A percentile compares a stretch with the other conserved stretches of the same genome.
Evolutionary conservation across 2,797 vertebrate genomes (phyloP).

Genomic region (Linurgus olivaceus): DNA sequence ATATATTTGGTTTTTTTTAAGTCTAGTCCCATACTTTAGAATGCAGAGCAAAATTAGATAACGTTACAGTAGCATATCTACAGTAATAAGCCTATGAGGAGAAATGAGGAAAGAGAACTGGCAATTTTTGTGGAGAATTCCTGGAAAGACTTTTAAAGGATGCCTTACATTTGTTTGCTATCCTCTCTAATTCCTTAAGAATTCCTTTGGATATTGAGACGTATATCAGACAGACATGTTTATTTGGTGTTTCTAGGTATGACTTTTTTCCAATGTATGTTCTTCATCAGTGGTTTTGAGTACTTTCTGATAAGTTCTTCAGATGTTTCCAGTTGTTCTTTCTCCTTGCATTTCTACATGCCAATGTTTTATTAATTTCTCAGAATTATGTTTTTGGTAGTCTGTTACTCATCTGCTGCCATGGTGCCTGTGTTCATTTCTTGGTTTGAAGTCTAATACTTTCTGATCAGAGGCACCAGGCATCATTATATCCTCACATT

Average conservation of each 20-base stretch:
- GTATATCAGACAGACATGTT: constrained; percentile 36
- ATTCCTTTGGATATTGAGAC: constrained; percentile 20
- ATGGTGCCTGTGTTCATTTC: background rate
- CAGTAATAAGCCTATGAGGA: background rate
- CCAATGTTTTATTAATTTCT: constrained; percentile 6
- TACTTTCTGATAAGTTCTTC: constrained; percentile 13
- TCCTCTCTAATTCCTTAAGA: background rate
- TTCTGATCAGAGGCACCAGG: background rate
- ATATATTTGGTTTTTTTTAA: background rate
- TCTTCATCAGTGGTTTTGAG: background rate
- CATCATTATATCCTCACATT: background rate
- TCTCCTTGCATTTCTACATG: background rate
- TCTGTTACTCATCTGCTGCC: background rate
- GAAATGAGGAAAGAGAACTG: background rate
- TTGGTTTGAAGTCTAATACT: background rate
- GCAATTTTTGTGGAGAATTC: background rate
- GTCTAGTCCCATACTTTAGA: background rate
- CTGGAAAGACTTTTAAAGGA: background rate
- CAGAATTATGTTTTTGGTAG: constrained; percentile 17
- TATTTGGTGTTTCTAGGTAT: constrained; percentile 48
- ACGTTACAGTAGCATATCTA: background rate
- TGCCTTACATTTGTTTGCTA: constrained; percentile 3
- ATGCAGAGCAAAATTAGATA: background rate
- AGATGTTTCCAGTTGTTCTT: constrained; percentile 31
- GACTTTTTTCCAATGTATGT: background rate